These are phyloP conservation scores for Chloebia gouldiae DNA, from an alignment of 2,113 vertebrate species.

Conservation along the genomic window DNA sequence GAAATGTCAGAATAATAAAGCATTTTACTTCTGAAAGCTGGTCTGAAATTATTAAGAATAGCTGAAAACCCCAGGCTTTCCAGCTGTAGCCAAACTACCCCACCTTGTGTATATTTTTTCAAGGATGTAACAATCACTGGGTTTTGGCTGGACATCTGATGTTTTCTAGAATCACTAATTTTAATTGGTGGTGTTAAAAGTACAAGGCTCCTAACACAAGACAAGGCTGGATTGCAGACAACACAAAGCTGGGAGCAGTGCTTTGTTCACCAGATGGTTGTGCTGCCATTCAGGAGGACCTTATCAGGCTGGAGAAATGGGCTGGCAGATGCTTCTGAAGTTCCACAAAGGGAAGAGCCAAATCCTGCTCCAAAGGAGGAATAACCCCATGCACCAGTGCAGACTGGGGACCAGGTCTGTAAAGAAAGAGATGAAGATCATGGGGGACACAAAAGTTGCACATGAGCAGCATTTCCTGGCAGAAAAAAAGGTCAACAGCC, in stretches of 20 bases:
- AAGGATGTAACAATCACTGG: neutral
- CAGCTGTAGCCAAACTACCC: neutral
- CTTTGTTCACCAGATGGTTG: neutral
- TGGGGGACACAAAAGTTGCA: neutral
- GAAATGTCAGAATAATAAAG: constrained; percentile 39
- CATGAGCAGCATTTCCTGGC: rapidly evolving
- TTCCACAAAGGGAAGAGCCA: neutral
- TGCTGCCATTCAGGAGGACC: neutral
- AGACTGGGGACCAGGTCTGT: neutral
- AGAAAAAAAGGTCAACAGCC: neutral
- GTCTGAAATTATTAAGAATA: neutral
- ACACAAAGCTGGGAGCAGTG: neutral
- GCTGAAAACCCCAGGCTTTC: neutral
- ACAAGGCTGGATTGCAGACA: neutral
- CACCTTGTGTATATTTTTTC: neutral
- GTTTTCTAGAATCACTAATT: neutral
- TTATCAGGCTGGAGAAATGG: neutral
- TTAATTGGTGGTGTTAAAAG: neutral
- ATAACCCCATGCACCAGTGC: neutral
- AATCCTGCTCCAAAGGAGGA: neutral
- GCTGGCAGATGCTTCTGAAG: neutral
- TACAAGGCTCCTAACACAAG: neutral
- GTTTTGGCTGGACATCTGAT: neutral
- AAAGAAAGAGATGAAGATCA: neutral
- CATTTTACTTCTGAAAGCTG: neutral